A percentile compares a stretch with the other conserved stretches of the same genome.
Evolutionary conservation across 92 coral and sea anemone species (phyloP).

Genomic region (Phenganax stokvisi): DNA sequence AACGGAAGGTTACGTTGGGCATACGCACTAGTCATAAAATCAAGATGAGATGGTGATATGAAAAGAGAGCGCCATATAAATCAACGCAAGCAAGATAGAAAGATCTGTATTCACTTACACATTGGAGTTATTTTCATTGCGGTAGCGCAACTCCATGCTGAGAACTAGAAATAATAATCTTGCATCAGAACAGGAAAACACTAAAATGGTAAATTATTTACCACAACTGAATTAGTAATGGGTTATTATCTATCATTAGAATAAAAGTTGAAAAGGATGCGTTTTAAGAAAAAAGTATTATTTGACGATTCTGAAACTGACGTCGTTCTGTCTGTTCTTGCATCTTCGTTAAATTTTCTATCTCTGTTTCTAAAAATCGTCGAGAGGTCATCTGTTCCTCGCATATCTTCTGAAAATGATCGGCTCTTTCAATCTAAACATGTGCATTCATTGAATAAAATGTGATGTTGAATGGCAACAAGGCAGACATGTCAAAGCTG

Average conservation of each 20-base stretch:
- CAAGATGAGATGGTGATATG: no score
- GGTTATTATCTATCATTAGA: neutral
- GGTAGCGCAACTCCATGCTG: conserved; percentile 34
- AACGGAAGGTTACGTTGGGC: no score
- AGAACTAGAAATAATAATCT: conserved; percentile 13
- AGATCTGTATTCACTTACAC: conserved; percentile 24
- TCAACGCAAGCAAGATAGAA: neutral
- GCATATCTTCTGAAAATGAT: conserved; percentile 60
- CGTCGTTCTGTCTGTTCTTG: conserved; percentile 69
- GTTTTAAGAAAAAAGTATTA: neutral
- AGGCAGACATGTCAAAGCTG: neutral
- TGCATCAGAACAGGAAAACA: neutral
- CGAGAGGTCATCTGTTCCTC: conserved; percentile 52
- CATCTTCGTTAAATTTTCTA: conserved; percentile 58
- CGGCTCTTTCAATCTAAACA: conserved; percentile 52
- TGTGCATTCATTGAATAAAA: neutral
- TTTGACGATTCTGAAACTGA: conserved; percentile 27
- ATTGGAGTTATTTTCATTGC: neutral
- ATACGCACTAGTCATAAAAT: no score
- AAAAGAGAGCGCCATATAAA: no score
- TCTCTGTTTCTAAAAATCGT: conserved; percentile 53
- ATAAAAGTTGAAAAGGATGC: no score
- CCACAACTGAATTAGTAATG: neutral
- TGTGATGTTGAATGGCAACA: neutral
- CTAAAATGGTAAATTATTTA: neutral